These are phyloP conservation scores for Eublepharis macularius DNA, from an alignment of 2,113 vertebrate species.

Conservation along the genomic window DNA sequence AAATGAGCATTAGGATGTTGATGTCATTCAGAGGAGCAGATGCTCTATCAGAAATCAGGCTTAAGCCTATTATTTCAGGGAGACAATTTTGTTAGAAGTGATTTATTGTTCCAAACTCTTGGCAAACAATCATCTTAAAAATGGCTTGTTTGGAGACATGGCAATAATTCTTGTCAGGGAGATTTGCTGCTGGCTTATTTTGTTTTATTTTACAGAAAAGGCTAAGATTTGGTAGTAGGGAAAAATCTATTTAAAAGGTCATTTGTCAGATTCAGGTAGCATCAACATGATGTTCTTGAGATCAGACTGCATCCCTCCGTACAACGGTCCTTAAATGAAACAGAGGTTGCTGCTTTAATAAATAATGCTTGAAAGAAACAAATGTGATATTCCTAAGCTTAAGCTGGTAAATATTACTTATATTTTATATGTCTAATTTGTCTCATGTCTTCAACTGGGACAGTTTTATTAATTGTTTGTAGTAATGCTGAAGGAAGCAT, in stretches of 20 bases:
- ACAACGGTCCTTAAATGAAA: conserved; percentile 10
- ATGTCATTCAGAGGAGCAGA: conserved; percentile 70
- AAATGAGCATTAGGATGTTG: conserved; percentile 56
- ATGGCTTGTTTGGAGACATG: conserved; percentile 51
- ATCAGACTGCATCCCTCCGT: conserved; percentile 49
- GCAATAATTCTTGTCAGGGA: conserved; percentile 60
- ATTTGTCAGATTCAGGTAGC: conserved; percentile 66
- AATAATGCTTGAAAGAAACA: conserved; percentile 36
- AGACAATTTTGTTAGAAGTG: conserved; percentile 68
- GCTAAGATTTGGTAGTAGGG: conserved; percentile 48
- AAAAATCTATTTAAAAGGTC: conserved; percentile 57
- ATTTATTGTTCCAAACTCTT: conserved; percentile 74
- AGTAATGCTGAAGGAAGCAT: conserved; percentile 56
- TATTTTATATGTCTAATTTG: conserved; percentile 34
- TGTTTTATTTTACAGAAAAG: conserved; percentile 63
- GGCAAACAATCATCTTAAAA: conserved; percentile 63
- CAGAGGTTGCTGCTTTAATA: conserved; percentile 52
- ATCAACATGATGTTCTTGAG: conserved; percentile 66
- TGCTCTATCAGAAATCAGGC: conserved; percentile 68
- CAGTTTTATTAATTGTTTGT: conserved; percentile 62
- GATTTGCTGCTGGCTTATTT: conserved; percentile 51
- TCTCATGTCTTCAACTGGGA: conserved; percentile 25
- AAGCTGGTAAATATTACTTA: conserved; percentile 44
- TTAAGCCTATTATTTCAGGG: conserved; percentile 68
- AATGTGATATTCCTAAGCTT: not conserved